Evolutionary conservation across 2,888 invertebrate species (phyloP).

Genomic region (Mesochorus sp.): DNA sequence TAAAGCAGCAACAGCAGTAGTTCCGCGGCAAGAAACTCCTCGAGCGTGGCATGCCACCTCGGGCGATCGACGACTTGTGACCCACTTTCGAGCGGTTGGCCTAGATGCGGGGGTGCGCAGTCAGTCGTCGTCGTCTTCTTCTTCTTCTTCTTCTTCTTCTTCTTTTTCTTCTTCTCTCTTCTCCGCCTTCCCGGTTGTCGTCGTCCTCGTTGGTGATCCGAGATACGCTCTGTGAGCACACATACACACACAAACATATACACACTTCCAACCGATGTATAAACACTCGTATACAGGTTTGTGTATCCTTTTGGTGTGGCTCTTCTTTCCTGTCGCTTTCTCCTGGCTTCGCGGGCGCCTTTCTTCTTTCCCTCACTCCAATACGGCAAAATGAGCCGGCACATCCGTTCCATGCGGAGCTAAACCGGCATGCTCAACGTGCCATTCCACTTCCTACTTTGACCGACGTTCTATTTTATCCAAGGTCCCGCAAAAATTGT

Average conservation of each 20-base stretch:
- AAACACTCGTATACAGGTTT: slow-evolving; percentile 1
- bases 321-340: slow-evolving; percentile 59
- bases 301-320: slow-evolving; percentile 34
- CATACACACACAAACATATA: neutral
- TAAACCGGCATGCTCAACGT: slow-evolving; percentile 16
- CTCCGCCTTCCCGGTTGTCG: slow-evolving; percentile 48
- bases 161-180: slow-evolving; percentile 42
- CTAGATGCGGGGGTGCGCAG: slow-evolving; percentile 77
- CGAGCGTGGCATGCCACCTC: slow-evolving; percentile 60
- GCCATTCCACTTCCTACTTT: slow-evolving; percentile 46
- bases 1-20: slow-evolving; percentile 32
- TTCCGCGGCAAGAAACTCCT: slow-evolving; percentile 66
- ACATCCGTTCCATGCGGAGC: slow-evolving; percentile 47
- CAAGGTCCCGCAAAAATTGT: slow-evolving; percentile 19
- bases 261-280: neutral
- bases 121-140: slow-evolving; percentile 65
- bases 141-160: slow-evolving; percentile 36
- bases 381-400: slow-evolving; percentile 23
- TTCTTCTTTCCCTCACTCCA: slow-evolving; percentile 63
- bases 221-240: slow-evolving; percentile 35
- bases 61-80: slow-evolving; percentile 78
- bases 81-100: slow-evolving; percentile 77
- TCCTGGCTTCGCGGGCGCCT: slow-evolving; percentile 56
- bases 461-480: slow-evolving; percentile 27
- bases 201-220: slow-evolving; percentile 45